phyloP scores from a whole-genome alignment of 2,113 vertebrate genomes.

The Agapornis roseicollis region DNA sequence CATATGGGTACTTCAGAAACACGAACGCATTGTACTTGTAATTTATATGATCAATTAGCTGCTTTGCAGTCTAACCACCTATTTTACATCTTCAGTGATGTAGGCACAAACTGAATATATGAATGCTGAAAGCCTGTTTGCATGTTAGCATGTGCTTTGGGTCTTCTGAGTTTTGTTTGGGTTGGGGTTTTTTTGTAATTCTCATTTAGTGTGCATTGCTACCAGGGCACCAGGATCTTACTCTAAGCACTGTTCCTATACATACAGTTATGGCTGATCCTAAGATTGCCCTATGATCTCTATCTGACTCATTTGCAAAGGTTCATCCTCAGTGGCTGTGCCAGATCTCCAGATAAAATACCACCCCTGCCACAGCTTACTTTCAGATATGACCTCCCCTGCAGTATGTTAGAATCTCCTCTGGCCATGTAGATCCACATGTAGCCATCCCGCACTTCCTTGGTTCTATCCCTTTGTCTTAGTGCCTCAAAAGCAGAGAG shows the following conservation, averaged over 20 bases:
- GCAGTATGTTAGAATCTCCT: background rate
- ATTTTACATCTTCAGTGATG: conserved; percentile 7
- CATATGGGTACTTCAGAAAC: background rate
- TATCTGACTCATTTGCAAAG: conserved; percentile 8
- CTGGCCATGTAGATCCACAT: background rate
- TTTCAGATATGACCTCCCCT: background rate
- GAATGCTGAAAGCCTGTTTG: background rate
- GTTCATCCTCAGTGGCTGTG: background rate
- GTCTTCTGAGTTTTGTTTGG: background rate
- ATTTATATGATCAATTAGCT: conserved; percentile 40
- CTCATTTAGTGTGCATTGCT: background rate
- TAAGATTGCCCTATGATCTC: background rate
- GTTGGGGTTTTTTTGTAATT: rapidly evolving
- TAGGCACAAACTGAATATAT: conserved; percentile 2
- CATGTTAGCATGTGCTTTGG: background rate
- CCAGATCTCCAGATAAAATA: background rate
- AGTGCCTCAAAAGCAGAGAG: background rate
- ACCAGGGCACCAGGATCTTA: background rate
- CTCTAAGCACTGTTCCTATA: background rate
- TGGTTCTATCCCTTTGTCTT: background rate
- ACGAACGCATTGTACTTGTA: background rate
- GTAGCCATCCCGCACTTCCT: background rate
- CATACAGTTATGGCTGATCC: background rate
- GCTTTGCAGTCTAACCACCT: conserved; percentile 22
- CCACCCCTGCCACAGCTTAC: background rate